phyloP scores from a whole-genome alignment of 2,113 vertebrate genomes.

The Pelodiscus sinensis region DNA sequence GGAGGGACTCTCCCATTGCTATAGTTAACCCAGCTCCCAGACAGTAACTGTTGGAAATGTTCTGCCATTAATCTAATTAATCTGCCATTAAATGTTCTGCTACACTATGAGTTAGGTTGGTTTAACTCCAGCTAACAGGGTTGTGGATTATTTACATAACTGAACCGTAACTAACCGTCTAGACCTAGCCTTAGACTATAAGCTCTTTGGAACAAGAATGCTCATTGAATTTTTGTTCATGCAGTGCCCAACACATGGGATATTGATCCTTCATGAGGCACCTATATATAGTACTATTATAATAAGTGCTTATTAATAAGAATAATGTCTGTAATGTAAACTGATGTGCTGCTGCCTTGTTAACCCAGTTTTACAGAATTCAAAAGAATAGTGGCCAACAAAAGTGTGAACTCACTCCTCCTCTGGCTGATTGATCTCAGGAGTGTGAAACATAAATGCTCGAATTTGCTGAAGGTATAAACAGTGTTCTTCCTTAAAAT shows the following conservation, averaged over 20 bases:
- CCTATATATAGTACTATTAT: not conserved
- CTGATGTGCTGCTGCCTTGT: not conserved
- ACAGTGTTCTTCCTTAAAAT: not conserved
- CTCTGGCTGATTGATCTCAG: not conserved
- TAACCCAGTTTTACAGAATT: not conserved
- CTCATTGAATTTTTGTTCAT: not conserved
- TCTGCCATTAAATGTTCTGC: too few species aligned
- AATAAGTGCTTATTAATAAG: not conserved
- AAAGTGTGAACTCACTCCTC: not conserved
- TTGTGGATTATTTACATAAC: not conserved
- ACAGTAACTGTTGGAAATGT: not conserved
- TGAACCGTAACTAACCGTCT: not conserved
- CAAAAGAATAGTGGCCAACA: not conserved
- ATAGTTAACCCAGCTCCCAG: not conserved
- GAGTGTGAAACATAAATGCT: fast-evolving
- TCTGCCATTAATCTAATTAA: not conserved
- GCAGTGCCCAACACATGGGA: not conserved
- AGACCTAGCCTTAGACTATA: not conserved
- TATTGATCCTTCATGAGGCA: not conserved
- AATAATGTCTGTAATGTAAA: not conserved
- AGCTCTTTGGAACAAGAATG: not conserved
- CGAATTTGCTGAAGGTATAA: not conserved
- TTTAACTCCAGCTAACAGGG: not conserved
- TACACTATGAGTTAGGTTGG: not conserved
- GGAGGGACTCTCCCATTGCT: too few species aligned